Evolutionary conservation across 1,140 invertebrate genomes (phyloP).

Genomic region (Calycopis cecrops): DNA sequence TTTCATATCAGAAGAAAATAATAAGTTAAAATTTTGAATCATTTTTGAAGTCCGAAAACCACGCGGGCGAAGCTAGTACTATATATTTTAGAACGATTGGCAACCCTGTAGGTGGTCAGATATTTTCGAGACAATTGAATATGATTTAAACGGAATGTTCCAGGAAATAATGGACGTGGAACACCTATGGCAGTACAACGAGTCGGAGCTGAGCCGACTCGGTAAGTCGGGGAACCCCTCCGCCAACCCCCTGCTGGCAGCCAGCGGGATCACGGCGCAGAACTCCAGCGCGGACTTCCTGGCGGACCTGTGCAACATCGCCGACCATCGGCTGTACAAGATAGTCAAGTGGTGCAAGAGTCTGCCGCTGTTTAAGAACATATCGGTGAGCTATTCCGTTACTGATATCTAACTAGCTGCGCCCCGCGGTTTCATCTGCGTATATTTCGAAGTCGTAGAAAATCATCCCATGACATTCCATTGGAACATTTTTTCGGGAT

Average conservation of each 20-base stretch:
- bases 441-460: no score
- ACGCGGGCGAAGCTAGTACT: no score
- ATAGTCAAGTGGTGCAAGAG: constrained; percentile 99
- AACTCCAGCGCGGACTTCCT: constrained; percentile 89
- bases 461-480: no score
- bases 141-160: constrained; percentile 26
- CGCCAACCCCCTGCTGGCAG: constrained; percentile 77
- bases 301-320: constrained; percentile 93
- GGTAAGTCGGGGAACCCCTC: constrained; percentile 69
- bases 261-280: constrained; percentile 77
- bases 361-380: constrained; percentile 96
- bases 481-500: no score
- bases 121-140: no score
- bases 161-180: constrained; percentile 96
- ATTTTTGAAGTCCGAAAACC: no score
- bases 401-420: neutral
- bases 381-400: constrained; percentile 80
- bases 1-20: no score
- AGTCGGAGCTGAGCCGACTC: constrained; percentile 78
- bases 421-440: no score
- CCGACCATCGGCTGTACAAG: constrained; percentile 96
- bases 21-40: no score
- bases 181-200: constrained; percentile 94
- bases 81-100: no score
- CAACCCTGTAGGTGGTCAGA: no score